Conservation (phyloP, 2,888 invertebrate genomes). For the Cyclophora albipunctata region DNA sequence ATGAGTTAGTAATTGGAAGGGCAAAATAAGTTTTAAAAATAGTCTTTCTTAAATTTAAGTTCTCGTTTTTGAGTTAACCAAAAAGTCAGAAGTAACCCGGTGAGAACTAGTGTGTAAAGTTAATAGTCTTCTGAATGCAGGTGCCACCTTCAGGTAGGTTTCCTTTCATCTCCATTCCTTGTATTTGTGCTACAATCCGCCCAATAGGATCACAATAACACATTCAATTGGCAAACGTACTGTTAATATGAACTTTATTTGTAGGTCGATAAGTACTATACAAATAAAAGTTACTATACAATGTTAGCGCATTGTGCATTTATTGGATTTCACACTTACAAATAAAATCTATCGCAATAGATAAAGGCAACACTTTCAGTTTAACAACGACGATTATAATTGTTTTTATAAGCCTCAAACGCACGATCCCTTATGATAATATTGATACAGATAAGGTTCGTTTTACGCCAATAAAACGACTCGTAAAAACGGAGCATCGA, state of each 20-base stretch:
- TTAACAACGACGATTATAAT: slow-evolving; percentile 18
- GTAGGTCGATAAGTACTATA: background rate
- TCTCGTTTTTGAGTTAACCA: too few relatives aligned
- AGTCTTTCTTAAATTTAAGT: too few relatives aligned
- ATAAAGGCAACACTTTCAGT: slow-evolving; percentile 19
- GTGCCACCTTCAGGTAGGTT: slow-evolving; percentile 60
- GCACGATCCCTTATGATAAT: slow-evolving; percentile 17
- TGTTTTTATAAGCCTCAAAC: slow-evolving; percentile 14
- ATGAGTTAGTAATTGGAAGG: too few relatives aligned
- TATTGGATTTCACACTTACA: slow-evolving; percentile 43
- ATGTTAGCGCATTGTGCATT: slow-evolving; percentile 28
- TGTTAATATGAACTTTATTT: slow-evolving; percentile 9
- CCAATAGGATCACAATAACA: slow-evolving; percentile 21
- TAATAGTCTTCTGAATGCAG: slow-evolving; percentile 29
- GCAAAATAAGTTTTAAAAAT: too few relatives aligned
- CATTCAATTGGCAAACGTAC: slow-evolving; percentile 20
- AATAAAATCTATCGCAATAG: slow-evolving; percentile 13
- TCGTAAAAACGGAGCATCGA: slow-evolving; percentile 35
- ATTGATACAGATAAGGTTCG: slow-evolving; percentile 32
- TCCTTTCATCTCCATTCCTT: slow-evolving; percentile 44
- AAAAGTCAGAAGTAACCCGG: too few relatives aligned
- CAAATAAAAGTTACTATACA: too few relatives aligned
- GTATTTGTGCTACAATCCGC: slow-evolving; percentile 46
- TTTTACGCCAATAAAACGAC: slow-evolving; percentile 33
- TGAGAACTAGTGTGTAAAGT: too few relatives aligned